Conservation (phyloP, 2,113 vertebrate genomes). For the Silurus glanis region DNA sequence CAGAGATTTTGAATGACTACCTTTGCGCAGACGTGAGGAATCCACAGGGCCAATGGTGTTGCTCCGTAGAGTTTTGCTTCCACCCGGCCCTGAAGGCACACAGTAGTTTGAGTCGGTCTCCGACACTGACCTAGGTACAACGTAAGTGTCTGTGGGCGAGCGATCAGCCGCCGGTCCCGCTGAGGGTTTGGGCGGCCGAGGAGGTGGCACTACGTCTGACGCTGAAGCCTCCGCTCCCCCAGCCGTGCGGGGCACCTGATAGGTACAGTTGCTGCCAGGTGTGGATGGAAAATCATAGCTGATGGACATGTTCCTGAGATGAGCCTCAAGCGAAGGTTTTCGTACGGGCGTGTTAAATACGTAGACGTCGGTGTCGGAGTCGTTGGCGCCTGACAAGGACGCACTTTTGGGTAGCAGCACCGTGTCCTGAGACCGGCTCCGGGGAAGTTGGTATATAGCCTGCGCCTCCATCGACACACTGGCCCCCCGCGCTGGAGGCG, state of each 20-base stretch:
- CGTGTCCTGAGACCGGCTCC: conserved; percentile 92
- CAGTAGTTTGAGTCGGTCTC: conserved; percentile 90
- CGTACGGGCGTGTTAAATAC: conserved; percentile 82
- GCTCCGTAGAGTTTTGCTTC: conserved; percentile 80
- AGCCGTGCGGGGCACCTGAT: conserved; percentile 86
- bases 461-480: conserved; percentile 76
- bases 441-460: conserved; percentile 86
- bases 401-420: conserved; percentile 82
- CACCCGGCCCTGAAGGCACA: conserved; percentile 77
- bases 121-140: conserved; percentile 78
- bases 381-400: conserved; percentile 71
- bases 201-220: conserved; percentile 85
- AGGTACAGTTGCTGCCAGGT: conserved; percentile 86
- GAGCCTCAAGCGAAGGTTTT: conserved; percentile 79
- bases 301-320: conserved; percentile 85
- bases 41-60: conserved; percentile 92
- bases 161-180: conserved; percentile 76
- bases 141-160: conserved; percentile 85
- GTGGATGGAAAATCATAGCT: conserved; percentile 95
- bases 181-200: conserved; percentile 91
- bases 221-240: conserved; percentile 68
- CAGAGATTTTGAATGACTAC: conserved; percentile 63
- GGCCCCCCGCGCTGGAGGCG: conserved; percentile 78
- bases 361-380: conserved; percentile 79
- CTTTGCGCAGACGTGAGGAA: conserved; percentile 84